Evolutionary conservation across 2,797 vertebrate species (phyloP).

Genomic region (Bufotes viridis): DNA sequence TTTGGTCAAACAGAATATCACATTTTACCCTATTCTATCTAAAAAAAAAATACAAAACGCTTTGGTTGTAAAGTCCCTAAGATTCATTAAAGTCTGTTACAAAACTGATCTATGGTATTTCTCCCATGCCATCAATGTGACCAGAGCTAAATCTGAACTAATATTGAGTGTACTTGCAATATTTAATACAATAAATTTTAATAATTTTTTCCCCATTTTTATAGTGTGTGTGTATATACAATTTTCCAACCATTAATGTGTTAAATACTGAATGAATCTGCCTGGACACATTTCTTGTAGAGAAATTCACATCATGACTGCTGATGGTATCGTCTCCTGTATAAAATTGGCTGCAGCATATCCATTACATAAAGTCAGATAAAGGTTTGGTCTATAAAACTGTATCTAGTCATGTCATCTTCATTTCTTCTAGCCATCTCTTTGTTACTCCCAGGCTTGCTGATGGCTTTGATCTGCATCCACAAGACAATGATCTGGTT

Average conservation of each 20-base stretch:
- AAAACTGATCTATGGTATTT: too few species aligned
- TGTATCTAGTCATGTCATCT: conserved; percentile 8
- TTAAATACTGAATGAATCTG: background rate
- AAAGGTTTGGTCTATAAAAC: conserved; percentile 10
- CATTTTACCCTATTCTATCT: too few species aligned
- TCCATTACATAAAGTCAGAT: background rate
- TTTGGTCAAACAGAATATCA: too few species aligned
- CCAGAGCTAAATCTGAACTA: too few species aligned
- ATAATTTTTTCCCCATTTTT: too few species aligned
- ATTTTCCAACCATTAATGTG: background rate
- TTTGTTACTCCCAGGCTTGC: background rate
- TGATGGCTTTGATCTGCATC: background rate
- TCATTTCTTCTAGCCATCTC: background rate
- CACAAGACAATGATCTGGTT: background rate
- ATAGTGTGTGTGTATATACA: background rate
- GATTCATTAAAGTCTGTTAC: too few species aligned
- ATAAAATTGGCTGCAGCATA: background rate
- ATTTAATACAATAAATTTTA: too few species aligned
- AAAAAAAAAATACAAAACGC: too few species aligned
- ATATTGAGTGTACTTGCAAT: too few species aligned
- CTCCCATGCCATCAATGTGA: too few species aligned
- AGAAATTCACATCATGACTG: background rate
- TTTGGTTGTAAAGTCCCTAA: too few species aligned
- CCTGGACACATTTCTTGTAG: background rate
- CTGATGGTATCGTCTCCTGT: background rate